These are phyloP conservation scores for Dallia pectoralis DNA, from an alignment of 2,797 vertebrate genomes.

Conservation along the genomic window DNA sequence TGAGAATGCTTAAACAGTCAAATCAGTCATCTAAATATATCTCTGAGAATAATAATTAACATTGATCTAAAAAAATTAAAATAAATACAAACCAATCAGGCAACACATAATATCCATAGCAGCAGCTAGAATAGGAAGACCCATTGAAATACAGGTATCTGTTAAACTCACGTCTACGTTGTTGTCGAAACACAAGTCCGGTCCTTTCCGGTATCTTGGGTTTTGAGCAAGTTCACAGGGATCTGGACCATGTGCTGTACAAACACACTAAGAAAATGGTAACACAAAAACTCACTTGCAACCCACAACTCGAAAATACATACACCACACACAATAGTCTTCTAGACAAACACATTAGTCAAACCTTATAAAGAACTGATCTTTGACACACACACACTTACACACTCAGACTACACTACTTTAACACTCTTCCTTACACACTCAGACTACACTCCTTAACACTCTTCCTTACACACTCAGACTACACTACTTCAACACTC, in stretches of 20 bases:
- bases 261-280: constrained; percentile 10
- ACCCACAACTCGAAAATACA: neutral
- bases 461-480: too few relatives aligned
- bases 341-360: neutral
- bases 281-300: neutral
- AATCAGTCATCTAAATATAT: neutral
- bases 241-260: constrained; percentile 90
- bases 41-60: too few relatives aligned
- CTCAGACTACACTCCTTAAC: too few relatives aligned
- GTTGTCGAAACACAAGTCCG: constrained; percentile 95
- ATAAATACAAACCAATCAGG: neutral
- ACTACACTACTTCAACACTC: neutral
- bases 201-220: constrained; percentile 96
- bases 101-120: neutral
- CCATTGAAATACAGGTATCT: neutral
- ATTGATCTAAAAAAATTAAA: neutral
- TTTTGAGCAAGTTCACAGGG: constrained; percentile 93
- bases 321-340: neutral
- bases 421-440: too few relatives aligned
- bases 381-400: neutral
- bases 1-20: constrained; percentile 1
- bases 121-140: neutral
- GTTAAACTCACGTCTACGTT: constrained; percentile 82
- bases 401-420: too few relatives aligned
- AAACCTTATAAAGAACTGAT: neutral